phyloP scores from a whole-genome alignment of 92 coral and sea anemone species.

The Epizoanthus ramosus region DNA sequence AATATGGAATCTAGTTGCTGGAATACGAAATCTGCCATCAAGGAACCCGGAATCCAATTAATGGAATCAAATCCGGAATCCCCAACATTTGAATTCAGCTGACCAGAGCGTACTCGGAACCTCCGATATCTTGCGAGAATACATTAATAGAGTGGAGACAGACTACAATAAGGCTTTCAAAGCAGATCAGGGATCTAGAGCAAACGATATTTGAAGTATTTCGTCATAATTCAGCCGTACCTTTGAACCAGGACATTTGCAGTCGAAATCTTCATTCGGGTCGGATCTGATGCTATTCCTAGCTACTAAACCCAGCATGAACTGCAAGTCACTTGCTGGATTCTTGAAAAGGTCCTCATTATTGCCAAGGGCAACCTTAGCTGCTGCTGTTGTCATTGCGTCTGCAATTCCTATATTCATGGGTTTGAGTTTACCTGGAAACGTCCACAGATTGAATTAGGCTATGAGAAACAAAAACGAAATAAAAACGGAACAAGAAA shows the following conservation, averaged over 20 bases:
- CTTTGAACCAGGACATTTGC: conserved; percentile 35
- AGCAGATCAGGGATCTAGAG: too few species aligned
- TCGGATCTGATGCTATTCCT: conserved; percentile 54
- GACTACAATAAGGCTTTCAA: too few species aligned
- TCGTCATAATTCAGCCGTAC: neutral
- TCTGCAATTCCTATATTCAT: conserved; percentile 65
- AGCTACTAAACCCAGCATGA: conserved; percentile 69
- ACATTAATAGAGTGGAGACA: too few species aligned
- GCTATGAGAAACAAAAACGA: too few species aligned
- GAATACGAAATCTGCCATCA: too few species aligned
- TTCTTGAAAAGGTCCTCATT: conserved; percentile 52
- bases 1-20: too few species aligned
- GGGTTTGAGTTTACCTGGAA: conserved; percentile 52
- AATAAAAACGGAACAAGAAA: neutral
- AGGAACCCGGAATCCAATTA: too few species aligned
- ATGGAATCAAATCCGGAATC: too few species aligned
- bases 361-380: conserved; percentile 65
- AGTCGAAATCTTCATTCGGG: conserved; percentile 44
- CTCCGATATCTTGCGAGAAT: too few species aligned
- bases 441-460: neutral
- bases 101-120: too few species aligned
- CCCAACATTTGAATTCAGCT: too few species aligned
- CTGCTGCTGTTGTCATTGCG: conserved; percentile 89
- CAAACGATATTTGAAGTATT: too few species aligned
- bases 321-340: conserved; percentile 86